These are phyloP conservation scores for Acronicta aceris DNA, from an alignment of 2,888 invertebrate species.

Conservation along the genomic window DNA sequence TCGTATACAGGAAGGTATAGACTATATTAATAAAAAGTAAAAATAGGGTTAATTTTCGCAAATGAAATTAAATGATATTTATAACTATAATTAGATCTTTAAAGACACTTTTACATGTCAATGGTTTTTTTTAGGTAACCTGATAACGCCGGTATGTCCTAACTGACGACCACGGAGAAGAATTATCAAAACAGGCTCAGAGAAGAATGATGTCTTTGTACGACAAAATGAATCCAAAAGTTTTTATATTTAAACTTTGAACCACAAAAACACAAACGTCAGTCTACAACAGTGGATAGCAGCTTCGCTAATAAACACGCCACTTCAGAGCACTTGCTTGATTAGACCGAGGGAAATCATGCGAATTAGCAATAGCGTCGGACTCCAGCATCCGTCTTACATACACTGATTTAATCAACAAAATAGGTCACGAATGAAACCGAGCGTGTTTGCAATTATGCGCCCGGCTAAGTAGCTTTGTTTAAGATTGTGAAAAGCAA, in stretches of 20 bases:
- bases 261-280: slow-evolving; percentile 39
- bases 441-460: slow-evolving; percentile 41
- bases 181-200: no score
- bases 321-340: slow-evolving; percentile 74
- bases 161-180: no score
- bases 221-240: neutral
- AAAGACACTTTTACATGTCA: no score
- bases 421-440: slow-evolving; percentile 46
- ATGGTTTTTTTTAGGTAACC: no score
- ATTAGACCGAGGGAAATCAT: slow-evolving; percentile 76
- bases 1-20: no score
- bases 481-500: slow-evolving; percentile 38
- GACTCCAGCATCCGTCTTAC: slow-evolving; percentile 57
- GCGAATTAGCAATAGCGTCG: slow-evolving; percentile 68
- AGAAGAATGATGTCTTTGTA: no score
- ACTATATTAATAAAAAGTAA: no score
- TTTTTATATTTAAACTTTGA: slow-evolving; percentile 18
- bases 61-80: no score
- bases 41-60: no score
- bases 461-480: slow-evolving; percentile 30
- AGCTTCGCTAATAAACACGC: slow-evolving; percentile 61
- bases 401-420: slow-evolving; percentile 62
- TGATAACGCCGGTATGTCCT: no score
- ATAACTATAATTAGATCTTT: no score
- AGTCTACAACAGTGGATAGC: slow-evolving; percentile 30